A percentile compares a stretch with the other conserved stretches of the same genome.
These are phyloP conservation scores for Porites evermanni DNA, from an alignment of 92 coral and sea anemone species.

Conservation along the genomic window DNA sequence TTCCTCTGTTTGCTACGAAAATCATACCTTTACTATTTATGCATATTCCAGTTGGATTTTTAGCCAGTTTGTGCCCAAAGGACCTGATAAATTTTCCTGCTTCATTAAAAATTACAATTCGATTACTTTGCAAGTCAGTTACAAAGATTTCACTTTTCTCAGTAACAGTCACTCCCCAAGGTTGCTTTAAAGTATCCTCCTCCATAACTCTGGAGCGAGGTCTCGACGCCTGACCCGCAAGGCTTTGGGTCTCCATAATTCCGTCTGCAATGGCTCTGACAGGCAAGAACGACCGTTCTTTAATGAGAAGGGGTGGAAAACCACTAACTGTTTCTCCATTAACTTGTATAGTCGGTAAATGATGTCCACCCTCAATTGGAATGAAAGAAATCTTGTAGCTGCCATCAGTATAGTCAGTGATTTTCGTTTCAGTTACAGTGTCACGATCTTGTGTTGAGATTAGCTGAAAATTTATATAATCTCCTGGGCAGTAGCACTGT, in stretches of 20 bases:
- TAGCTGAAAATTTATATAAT: background rate
- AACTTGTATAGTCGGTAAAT: background rate
- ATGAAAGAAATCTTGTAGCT: conserved; percentile 15
- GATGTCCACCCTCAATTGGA: conserved; percentile 23
- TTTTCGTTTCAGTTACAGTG: background rate
- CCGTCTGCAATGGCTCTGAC: background rate
- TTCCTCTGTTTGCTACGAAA: conserved; percentile 22
- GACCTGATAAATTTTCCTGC: conserved; percentile 1
- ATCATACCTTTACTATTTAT: background rate
- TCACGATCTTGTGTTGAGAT: background rate
- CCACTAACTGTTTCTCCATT: background rate
- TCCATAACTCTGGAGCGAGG: background rate
- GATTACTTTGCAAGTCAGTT: background rate
- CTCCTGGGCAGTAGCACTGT: conserved; percentile 26
- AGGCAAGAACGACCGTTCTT: conserved; percentile 6
- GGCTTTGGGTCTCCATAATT: background rate
- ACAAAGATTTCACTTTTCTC: conserved; percentile 13
- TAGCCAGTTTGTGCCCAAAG: background rate
- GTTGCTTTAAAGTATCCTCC: background rate
- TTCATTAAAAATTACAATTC: conserved; percentile 16
- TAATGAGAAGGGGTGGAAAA: background rate
- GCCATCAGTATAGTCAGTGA: conserved; percentile 16
- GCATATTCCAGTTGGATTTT: conserved; percentile 2
- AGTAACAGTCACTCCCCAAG: conserved; percentile 54
- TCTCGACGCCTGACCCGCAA: background rate